These are phyloP conservation scores for Nebria ingens DNA, from an alignment of 1,140 invertebrate species.

Conservation along the genomic window DNA sequence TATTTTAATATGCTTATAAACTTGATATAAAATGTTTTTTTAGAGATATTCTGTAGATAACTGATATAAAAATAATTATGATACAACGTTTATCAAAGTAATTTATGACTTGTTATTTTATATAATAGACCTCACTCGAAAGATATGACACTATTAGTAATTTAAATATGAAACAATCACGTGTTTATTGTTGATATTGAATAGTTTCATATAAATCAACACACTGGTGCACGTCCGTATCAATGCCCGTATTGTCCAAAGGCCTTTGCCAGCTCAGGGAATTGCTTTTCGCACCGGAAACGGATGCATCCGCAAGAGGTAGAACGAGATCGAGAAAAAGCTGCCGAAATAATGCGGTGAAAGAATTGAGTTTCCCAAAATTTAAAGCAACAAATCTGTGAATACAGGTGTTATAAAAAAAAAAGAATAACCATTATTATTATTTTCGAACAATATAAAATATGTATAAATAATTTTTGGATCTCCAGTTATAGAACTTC, in stretches of 20 bases:
- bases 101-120: no score
- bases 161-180: no score
- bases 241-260: conserved; percentile 72
- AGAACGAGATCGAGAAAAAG: conserved; percentile 27
- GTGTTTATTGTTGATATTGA: conserved; percentile 29
- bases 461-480: not conserved
- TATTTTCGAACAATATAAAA: not conserved
- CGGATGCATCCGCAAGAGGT: conserved; percentile 53
- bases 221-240: conserved; percentile 71
- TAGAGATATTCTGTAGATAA: not conserved
- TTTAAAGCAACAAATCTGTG: not conserved
- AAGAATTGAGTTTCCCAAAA: not conserved
- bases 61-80: no score
- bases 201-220: conserved; percentile 66
- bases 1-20: not conserved
- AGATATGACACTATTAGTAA: no score
- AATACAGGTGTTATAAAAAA: no score
- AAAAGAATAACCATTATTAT: no score
- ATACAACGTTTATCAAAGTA: no score
- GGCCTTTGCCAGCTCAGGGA: conserved; percentile 67
- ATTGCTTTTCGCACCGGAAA: conserved; percentile 63
- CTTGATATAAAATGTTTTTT: not conserved
- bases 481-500: not conserved
- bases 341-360: conserved; percentile 27
- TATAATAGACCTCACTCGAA: no score